Evolutionary conservation across 1,140 invertebrate genomes (phyloP).

Genomic region (Polypedilum vanderplanki): DNA sequence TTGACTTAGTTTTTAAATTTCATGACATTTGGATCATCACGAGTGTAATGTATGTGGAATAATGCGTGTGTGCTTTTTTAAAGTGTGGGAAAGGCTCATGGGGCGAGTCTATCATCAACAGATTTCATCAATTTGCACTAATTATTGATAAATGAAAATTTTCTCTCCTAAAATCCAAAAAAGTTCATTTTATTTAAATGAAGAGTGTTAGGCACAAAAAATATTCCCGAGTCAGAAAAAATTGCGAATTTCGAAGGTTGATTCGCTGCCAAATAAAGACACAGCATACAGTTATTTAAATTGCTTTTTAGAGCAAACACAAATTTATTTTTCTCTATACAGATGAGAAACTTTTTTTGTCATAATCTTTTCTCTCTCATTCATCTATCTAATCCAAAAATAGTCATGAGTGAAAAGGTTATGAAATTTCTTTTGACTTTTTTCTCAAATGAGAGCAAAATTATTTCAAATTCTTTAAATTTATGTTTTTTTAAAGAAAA

Average conservation of each 20-base stretch:
- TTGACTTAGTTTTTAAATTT: neutral
- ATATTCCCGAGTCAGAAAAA: neutral
- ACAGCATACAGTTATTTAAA: constrained; percentile 18
- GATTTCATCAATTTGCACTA: too few species aligned
- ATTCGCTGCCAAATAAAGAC: neutral
- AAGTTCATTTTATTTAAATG: too few species aligned
- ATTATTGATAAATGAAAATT: too few species aligned
- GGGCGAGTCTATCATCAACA: too few species aligned
- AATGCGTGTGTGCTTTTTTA: too few species aligned
- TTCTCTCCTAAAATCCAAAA: too few species aligned
- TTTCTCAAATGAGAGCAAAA: neutral
- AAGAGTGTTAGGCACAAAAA: neutral
- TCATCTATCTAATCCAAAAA: neutral
- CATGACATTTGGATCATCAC: constrained; percentile 11
- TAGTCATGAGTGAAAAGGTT: neutral
- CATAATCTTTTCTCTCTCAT: too few species aligned
- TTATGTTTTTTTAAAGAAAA: too few species aligned
- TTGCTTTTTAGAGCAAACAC: constrained; percentile 14
- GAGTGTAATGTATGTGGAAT: neutral
- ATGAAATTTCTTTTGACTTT: neutral
- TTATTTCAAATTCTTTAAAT: too few species aligned
- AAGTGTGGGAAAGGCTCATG: too few species aligned
- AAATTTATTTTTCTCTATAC: too few species aligned
- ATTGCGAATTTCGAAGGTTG: neutral
- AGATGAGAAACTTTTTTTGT: too few species aligned